Conservation (phyloP, 2,113 vertebrate genomes). For the Glareola pratincola region DNA sequence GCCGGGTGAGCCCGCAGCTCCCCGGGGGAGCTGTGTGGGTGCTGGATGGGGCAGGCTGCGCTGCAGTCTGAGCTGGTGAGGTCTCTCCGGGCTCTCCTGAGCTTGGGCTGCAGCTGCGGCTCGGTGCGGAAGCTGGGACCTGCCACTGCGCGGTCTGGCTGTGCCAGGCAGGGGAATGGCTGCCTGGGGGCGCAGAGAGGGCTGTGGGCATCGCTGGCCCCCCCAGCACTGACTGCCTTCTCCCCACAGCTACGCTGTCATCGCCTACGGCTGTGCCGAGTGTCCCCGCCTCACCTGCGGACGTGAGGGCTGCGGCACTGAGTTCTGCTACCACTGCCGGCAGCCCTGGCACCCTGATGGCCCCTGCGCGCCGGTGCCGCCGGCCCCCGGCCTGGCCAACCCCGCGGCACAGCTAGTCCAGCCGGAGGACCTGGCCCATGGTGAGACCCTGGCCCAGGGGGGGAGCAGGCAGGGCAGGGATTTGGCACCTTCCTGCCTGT, state of each 20-base stretch:
- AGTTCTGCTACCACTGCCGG: constrained; percentile 90
- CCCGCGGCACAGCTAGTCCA: constrained; percentile 73
- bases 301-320: constrained; percentile 80
- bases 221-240: fast-evolving
- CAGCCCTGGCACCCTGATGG: constrained; percentile 86
- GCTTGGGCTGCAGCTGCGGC: not conserved
- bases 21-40: not conserved
- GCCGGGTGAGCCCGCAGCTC: fast-evolving
- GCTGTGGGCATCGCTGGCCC: fast-evolving
- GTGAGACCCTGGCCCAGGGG: constrained; percentile 34
- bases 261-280: constrained; percentile 83
- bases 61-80: not conserved
- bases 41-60: not conserved
- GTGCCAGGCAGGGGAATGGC: fast-evolving
- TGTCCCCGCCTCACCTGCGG: constrained; percentile 85
- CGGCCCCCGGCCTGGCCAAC: constrained; percentile 61
- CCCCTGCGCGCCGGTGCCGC: constrained; percentile 76
- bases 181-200: not conserved
- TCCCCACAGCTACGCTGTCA: constrained; percentile 80
- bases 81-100: not conserved
- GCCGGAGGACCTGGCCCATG: constrained; percentile 75
- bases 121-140: fast-evolving
- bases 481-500: not conserved
- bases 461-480: not conserved
- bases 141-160: not conserved